phyloP scores from a whole-genome alignment of 2,797 vertebrate genomes.

The Pempheris klunzingeri region DNA sequence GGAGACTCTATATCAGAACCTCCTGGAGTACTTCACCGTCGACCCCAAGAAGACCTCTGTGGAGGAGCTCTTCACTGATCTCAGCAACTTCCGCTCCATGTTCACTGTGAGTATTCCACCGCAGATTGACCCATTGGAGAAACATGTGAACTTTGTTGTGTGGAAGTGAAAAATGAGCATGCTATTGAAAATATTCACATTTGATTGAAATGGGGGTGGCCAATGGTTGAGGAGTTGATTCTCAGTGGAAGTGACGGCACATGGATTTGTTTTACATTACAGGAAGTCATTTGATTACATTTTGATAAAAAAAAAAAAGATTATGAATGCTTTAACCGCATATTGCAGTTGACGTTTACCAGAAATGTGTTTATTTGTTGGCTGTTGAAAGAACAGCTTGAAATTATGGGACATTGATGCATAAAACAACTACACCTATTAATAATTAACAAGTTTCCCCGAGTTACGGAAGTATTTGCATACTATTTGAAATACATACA shows the following conservation, averaged over 20 bases:
- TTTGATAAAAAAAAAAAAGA: neutral
- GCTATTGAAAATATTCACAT: neutral
- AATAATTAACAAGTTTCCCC: neutral
- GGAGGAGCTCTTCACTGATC: slow-evolving; percentile 94
- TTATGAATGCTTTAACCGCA: neutral
- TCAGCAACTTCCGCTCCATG: slow-evolving; percentile 95
- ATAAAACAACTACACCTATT: neutral
- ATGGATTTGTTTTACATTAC: neutral
- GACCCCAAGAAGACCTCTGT: slow-evolving; percentile 95
- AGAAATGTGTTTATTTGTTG: slow-evolving; percentile 1
- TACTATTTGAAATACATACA: too few species aligned
- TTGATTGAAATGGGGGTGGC: neutral
- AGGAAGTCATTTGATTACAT: neutral
- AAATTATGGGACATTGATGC: neutral
- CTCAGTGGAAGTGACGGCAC: neutral
- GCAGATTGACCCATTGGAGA: neutral
- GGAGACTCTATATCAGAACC: slow-evolving; percentile 89
- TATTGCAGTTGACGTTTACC: neutral
- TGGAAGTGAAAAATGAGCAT: neutral
- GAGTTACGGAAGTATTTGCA: neutral
- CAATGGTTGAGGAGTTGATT: neutral
- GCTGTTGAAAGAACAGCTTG: neutral
- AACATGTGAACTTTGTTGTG: neutral
- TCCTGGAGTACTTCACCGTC: slow-evolving; percentile 91
- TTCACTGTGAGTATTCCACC: slow-evolving; percentile 87